Percentiles rank a stretch among this genome's conserved stretches.
Evolutionary conservation across 1,140 invertebrate genomes (phyloP).

Genomic region (Sinella curviseta): DNA sequence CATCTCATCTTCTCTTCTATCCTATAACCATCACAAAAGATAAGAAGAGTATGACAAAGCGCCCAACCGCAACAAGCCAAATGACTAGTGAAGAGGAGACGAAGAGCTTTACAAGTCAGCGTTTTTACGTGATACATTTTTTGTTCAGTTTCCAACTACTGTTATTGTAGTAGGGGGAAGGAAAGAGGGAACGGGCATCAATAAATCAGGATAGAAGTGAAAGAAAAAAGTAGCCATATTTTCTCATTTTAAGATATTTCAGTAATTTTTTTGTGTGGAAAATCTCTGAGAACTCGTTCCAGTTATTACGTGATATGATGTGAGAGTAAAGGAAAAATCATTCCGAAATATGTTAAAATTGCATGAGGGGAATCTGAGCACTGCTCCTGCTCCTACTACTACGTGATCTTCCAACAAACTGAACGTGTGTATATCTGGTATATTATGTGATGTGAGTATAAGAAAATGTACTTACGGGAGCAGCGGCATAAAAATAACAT

Average conservation of each 20-base stretch:
- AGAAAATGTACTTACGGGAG: too few species aligned
- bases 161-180: not conserved
- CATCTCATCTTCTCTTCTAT: too few species aligned
- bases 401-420: too few species aligned
- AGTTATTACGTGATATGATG: not conserved
- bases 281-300: not conserved
- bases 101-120: not conserved
- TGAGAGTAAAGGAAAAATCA: not conserved
- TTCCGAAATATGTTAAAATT: not conserved
- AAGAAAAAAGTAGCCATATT: not conserved
- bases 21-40: too few species aligned
- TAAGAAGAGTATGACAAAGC: not conserved
- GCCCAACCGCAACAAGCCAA: not conserved
- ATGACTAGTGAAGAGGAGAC: not conserved
- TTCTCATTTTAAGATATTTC: slow-evolving; percentile 6
- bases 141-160: not conserved
- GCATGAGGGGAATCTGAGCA: too few species aligned
- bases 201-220: slow-evolving; percentile 5
- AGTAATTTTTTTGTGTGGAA: not conserved
- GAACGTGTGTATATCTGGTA: too few species aligned
- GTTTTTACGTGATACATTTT: not conserved
- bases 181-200: not conserved
- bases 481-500: too few species aligned
- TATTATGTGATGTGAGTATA: too few species aligned
- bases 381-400: too few species aligned